Evolutionary conservation across 2,888 invertebrate genomes (phyloP).

Genomic region (Agrypnus murinus): DNA sequence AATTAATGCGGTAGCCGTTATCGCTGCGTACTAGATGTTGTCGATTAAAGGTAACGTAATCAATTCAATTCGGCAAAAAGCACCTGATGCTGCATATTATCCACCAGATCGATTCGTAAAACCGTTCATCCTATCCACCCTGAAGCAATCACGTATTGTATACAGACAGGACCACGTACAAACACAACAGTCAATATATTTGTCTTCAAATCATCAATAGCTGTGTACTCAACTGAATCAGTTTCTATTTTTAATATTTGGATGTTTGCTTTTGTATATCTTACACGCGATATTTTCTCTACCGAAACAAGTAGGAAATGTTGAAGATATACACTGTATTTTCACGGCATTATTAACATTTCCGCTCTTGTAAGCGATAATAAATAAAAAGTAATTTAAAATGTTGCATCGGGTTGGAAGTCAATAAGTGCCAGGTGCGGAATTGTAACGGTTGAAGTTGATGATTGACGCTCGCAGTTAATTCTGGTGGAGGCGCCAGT

Average conservation of each 20-base stretch:
- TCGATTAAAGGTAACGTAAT: constrained; percentile 10
- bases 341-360: background rate
- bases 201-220: constrained; percentile 32
- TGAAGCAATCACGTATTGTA: constrained; percentile 47
- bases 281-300: background rate
- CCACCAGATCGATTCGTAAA: constrained; percentile 33
- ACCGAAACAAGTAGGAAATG: background rate
- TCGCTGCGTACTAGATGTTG: too few species aligned
- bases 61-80: constrained; percentile 33
- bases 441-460: constrained; percentile 27
- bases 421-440: constrained; percentile 38
- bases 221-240: constrained; percentile 26
- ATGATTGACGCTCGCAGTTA: constrained; percentile 15
- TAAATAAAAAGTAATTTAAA: constrained; percentile 25
- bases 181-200: constrained; percentile 37
- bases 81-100: constrained; percentile 39
- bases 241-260: constrained; percentile 35
- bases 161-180: constrained; percentile 39
- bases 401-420: constrained; percentile 19
- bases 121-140: constrained; percentile 40
- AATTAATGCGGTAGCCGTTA: too few species aligned
- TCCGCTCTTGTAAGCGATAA: background rate
- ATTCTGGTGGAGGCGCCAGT: constrained; percentile 21
- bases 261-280: constrained; percentile 10
- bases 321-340: background rate